These are phyloP conservation scores for Engystomops pustulosus DNA, from an alignment of 2,113 vertebrate genomes.

Conservation along the genomic window DNA sequence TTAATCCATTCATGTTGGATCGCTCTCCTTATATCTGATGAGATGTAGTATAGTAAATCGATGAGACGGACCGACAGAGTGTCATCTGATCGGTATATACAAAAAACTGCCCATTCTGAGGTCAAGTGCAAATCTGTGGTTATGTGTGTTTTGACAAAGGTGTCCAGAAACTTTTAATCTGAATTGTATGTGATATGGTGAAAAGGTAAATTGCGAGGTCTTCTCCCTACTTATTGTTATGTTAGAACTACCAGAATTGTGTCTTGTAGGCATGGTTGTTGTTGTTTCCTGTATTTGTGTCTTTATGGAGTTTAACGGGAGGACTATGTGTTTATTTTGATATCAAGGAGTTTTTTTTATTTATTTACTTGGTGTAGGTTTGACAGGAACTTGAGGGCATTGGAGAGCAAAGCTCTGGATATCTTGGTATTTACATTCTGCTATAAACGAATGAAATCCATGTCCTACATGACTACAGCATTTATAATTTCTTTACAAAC, in stretches of 20 bases:
- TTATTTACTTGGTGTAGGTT: neutral
- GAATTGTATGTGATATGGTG: no score
- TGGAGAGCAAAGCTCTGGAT: neutral
- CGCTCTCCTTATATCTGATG: no score
- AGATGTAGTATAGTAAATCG: no score
- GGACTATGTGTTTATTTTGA: neutral
- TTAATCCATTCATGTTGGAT: no score
- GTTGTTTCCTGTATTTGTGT: neutral
- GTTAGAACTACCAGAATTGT: no score
- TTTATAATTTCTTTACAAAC: conserved; percentile 20
- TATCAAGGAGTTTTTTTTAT: neutral
- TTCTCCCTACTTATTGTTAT: no score
- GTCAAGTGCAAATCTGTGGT: no score
- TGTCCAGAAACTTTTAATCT: no score
- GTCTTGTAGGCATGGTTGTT: neutral
- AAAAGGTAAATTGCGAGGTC: neutral
- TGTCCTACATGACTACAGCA: conserved; percentile 18
- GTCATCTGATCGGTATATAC: no score
- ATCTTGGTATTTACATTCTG: conserved; percentile 4
- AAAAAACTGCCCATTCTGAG: no score
- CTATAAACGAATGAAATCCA: conserved; percentile 22
- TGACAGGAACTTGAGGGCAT: neutral
- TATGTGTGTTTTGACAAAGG: no score
- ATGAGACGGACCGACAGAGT: no score
- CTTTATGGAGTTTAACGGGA: neutral